These are phyloP conservation scores for Drosophila carrolli DNA, from an alignment of 1,140 invertebrate species.

Conservation along the genomic window DNA sequence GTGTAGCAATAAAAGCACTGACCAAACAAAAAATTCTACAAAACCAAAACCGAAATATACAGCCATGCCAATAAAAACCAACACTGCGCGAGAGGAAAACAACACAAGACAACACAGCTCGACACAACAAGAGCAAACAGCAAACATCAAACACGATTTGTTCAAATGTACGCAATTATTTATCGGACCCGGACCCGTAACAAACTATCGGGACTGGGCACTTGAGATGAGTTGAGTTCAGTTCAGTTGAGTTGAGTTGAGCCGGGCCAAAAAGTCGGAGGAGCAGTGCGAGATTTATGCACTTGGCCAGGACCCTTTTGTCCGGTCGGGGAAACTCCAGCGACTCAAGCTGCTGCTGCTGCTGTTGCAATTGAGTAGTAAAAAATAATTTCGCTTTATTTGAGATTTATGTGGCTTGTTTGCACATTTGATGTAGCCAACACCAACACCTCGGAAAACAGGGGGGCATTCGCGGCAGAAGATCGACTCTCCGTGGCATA, in stretches of 20 bases:
- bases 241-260: conserved; percentile 14
- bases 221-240: conserved; percentile 24
- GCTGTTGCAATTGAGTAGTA: conserved; percentile 79
- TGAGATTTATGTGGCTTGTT: conserved; percentile 84
- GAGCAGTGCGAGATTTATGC: conserved; percentile 50
- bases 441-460: conserved; percentile 31
- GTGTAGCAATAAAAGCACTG: conserved; percentile 81
- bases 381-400: conserved; percentile 79
- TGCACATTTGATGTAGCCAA: conserved; percentile 80
- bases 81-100: conserved; percentile 26
- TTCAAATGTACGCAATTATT: conserved; percentile 84
- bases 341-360: conserved; percentile 32
- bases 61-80: conserved; percentile 56
- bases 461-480: conserved; percentile 10
- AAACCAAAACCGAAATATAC: conserved; percentile 55
- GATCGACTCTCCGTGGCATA: conserved; percentile 40
- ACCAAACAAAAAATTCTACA: conserved; percentile 47
- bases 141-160: conserved; percentile 84
- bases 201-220: conserved; percentile 53
- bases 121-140: conserved; percentile 68
- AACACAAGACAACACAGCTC: conserved; percentile 34
- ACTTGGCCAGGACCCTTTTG: conserved; percentile 58
- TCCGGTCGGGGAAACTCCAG: conserved; percentile 39
- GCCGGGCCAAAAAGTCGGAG: conserved; percentile 7
- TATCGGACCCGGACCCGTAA: conserved; percentile 61